phyloP scores from a whole-genome alignment of 2,113 vertebrate genomes.

The Diadophis punctatus region DNA sequence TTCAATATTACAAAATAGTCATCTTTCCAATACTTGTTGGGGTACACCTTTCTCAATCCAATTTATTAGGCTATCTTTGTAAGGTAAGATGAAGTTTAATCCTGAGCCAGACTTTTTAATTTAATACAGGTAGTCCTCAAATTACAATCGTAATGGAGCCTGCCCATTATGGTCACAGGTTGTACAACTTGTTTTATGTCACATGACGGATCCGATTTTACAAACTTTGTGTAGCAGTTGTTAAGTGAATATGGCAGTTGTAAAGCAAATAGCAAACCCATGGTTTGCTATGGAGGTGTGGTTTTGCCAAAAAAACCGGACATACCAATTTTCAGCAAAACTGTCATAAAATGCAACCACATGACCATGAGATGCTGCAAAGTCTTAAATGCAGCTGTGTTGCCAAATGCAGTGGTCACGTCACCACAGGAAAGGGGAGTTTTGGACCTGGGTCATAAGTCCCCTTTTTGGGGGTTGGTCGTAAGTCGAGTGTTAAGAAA shows the following conservation, averaged over 20 bases:
- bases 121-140: background rate
- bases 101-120: background rate
- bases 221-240: background rate
- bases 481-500: too few species aligned
- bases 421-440: background rate
- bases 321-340: background rate
- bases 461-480: background rate
- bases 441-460: background rate
- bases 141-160: background rate
- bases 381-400: background rate
- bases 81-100: background rate
- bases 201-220: background rate
- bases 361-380: background rate
- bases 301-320: background rate
- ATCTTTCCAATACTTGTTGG: background rate
- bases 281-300: too few species aligned
- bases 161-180: background rate
- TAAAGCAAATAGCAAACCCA: background rate
- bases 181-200: background rate
- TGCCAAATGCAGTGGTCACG: background rate
- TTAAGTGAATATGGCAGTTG: background rate
- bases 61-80: background rate
- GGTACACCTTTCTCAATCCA: background rate
- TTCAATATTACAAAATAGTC: background rate
- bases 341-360: background rate